Evolutionary conservation across 2,888 invertebrate species (phyloP).

Genomic region (Mamestra brassicae): DNA sequence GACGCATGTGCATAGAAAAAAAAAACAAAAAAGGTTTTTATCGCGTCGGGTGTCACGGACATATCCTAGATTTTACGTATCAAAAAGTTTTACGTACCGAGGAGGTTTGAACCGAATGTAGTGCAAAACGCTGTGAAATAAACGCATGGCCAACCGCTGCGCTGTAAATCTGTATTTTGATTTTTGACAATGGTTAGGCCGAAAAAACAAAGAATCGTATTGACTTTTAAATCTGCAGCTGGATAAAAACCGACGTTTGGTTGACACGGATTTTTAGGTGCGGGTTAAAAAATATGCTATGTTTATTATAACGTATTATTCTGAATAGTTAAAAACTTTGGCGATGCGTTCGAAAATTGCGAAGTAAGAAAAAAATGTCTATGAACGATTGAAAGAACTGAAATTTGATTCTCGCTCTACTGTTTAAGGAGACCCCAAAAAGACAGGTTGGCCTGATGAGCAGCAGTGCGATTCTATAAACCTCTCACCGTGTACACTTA

Average conservation of each 20-base stretch:
- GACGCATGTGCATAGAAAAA: slow-evolving; percentile 44
- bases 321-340: neutral
- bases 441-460: no score
- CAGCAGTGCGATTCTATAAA: no score
- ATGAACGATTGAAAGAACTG: neutral
- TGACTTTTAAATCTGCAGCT: slow-evolving; percentile 28
- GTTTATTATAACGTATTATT: slow-evolving; percentile 1
- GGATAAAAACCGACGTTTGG: slow-evolving; percentile 23
- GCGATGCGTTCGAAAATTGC: neutral
- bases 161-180: slow-evolving; percentile 47
- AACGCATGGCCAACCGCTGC: slow-evolving; percentile 31
- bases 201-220: slow-evolving; percentile 16
- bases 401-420: no score
- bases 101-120: slow-evolving; percentile 38
- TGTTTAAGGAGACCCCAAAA: no score
- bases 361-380: neutral
- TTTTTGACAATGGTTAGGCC: slow-evolving; percentile 48
- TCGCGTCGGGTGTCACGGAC: slow-evolving; percentile 56
- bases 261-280: slow-evolving; percentile 6
- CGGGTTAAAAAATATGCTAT: neutral
- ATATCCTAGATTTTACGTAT: slow-evolving; percentile 38
- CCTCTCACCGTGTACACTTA: no score
- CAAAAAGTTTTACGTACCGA: slow-evolving; percentile 39
- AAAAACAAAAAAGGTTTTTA: slow-evolving; percentile 45
- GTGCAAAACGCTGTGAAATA: slow-evolving; percentile 53